Evolutionary conservation across 2,113 vertebrate species (phyloP).

Genomic region (Pachyramphus minor): DNA sequence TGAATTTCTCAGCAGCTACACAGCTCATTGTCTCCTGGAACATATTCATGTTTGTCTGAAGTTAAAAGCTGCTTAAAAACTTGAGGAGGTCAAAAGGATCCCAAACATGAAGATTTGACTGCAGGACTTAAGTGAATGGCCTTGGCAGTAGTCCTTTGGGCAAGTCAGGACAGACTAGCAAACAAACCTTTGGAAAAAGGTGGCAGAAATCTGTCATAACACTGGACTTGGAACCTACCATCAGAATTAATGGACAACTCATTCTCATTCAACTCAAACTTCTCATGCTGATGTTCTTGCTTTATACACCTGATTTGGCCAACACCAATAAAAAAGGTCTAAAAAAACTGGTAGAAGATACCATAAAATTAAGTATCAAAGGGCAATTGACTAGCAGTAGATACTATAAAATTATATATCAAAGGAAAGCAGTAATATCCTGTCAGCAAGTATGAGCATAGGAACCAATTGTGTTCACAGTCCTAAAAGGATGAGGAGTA

Average conservation of each 20-base stretch:
- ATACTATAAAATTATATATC: conserved; percentile 24
- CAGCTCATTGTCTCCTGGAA: not conserved
- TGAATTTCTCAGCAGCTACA: not conserved
- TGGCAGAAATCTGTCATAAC: not conserved
- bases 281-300: not conserved
- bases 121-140: no score
- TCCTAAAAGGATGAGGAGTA: not conserved
- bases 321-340: not conserved
- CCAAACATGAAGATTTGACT: not conserved
- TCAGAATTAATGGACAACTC: not conserved
- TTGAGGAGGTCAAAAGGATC: not conserved
- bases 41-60: not conserved
- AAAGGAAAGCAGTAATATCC: not conserved
- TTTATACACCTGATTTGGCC: not conserved
- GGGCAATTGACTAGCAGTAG: not conserved
- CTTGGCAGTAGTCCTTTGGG: not conserved
- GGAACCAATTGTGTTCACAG: not conserved
- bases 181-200: not conserved
- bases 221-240: not conserved
- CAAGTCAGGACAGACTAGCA: not conserved
- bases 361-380: conserved; percentile 20
- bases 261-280: not conserved
- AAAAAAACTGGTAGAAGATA: not conserved
- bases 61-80: not conserved
- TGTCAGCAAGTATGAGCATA: not conserved